A percentile compares a stretch with the other conserved stretches of the same genome.
Conservation (phyloP, 2,888 invertebrate genomes). For the Clitarchus hookeri region DNA sequence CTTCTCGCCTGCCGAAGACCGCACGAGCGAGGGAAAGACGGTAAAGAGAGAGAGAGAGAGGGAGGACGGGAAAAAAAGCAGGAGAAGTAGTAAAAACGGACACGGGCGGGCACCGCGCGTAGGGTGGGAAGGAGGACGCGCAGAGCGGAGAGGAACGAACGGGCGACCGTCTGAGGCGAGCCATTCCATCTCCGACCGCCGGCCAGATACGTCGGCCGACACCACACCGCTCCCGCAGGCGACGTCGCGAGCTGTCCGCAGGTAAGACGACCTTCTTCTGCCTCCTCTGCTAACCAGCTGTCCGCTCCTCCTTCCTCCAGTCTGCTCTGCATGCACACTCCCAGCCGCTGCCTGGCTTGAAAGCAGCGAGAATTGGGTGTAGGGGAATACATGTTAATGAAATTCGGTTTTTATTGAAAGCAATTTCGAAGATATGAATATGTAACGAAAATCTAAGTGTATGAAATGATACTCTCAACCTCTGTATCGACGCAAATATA, state of each 20-base stretch:
- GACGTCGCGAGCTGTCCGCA: background rate
- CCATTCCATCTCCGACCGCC: slow-evolving; percentile 1
- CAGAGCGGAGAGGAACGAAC: background rate
- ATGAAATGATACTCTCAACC: too few relatives aligned
- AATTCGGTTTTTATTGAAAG: too few relatives aligned
- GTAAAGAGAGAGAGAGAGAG: background rate
- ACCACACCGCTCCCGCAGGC: background rate
- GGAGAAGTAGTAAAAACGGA: background rate
- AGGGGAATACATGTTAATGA: too few relatives aligned
- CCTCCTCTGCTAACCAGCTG: background rate
- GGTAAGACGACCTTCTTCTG: background rate
- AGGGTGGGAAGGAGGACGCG: background rate
- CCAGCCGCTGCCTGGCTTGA: background rate
- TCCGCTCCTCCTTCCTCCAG: background rate
- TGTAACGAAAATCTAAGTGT: too few relatives aligned
- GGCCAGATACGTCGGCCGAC: background rate
- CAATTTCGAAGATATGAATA: too few relatives aligned
- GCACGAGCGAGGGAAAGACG: background rate
- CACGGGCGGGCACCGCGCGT: background rate
- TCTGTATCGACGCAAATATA: too few relatives aligned
- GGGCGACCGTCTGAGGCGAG: background rate
- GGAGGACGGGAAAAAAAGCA: too few relatives aligned
- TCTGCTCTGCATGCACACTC: background rate
- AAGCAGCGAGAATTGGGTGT: too few relatives aligned
- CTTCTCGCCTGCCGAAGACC: background rate